A percentile compares a stretch with the other conserved stretches of the same genome.
phyloP scores from a whole-genome alignment of 2,797 vertebrate species.

The Delichon dasypus region DNA sequence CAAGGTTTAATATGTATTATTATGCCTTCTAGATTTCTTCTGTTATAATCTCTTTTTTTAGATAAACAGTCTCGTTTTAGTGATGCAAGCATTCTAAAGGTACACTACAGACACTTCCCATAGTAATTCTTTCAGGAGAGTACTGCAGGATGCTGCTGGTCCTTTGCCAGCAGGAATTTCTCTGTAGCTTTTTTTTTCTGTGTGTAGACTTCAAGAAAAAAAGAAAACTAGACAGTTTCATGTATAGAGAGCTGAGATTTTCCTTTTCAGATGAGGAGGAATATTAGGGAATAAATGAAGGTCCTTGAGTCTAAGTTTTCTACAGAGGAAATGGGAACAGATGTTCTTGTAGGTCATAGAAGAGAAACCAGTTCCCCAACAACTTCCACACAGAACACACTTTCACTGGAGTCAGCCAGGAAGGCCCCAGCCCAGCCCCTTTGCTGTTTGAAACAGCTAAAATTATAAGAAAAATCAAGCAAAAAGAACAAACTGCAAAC shows the following conservation, averaged over 20 bases:
- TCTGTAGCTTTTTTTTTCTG: background rate
- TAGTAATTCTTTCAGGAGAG: background rate
- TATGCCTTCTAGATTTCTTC: slow-evolving; percentile 23
- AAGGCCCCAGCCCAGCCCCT: background rate
- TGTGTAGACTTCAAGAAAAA: background rate
- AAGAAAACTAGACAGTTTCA: background rate
- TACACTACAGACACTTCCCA: background rate
- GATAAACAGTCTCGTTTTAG: background rate
- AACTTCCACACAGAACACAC: background rate
- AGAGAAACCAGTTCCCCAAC: background rate
- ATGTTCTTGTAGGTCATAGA: background rate
- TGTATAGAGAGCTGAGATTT: background rate
- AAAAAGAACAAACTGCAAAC: background rate
- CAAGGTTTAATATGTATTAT: background rate
- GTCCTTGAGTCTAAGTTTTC: background rate
- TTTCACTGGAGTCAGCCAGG: background rate
- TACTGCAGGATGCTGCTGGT: background rate
- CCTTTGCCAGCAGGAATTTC: background rate
- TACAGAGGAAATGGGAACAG: background rate
- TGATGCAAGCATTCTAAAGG: background rate
- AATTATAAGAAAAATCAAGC: rapidly evolving
- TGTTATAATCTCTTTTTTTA: background rate
- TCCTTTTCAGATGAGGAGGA: background rate
- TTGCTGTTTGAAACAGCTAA: background rate
- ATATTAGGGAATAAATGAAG: background rate